phyloP scores from a whole-genome alignment of 2,113 vertebrate genomes.

The Athene cunicularia region DNA sequence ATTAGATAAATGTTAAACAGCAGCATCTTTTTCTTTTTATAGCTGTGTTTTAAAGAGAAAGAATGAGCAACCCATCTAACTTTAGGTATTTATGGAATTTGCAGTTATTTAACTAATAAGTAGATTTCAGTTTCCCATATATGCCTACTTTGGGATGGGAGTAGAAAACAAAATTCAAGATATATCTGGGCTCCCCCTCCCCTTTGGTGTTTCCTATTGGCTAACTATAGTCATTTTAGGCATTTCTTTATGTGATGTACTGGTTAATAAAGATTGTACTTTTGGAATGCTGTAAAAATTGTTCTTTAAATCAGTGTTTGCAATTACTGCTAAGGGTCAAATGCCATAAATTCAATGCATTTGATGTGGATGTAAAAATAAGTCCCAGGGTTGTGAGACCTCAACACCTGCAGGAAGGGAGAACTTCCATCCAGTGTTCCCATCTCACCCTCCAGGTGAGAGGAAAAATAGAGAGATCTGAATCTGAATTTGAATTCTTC shows the following conservation, averaged over 20 bases:
- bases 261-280: neutral
- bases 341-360: neutral
- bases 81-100: neutral
- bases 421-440: neutral
- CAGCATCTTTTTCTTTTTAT: neutral
- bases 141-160: neutral
- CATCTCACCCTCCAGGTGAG: neutral
- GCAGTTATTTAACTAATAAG: neutral
- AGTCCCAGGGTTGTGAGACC: neutral
- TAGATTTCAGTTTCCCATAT: neutral
- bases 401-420: neutral
- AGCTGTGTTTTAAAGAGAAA: neutral
- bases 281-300: neutral
- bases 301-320: neutral
- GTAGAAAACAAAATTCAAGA: neutral
- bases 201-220: neutral
- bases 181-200: rapidly evolving
- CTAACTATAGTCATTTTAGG: neutral
- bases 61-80: neutral
- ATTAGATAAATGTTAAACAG: neutral
- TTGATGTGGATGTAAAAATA: neutral
- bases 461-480: neutral
- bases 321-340: neutral
- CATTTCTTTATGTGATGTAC: neutral
- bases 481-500: neutral